Evolutionary conservation across 1,140 invertebrate species (phyloP).

Genomic region (Campoletis sonorensis): DNA sequence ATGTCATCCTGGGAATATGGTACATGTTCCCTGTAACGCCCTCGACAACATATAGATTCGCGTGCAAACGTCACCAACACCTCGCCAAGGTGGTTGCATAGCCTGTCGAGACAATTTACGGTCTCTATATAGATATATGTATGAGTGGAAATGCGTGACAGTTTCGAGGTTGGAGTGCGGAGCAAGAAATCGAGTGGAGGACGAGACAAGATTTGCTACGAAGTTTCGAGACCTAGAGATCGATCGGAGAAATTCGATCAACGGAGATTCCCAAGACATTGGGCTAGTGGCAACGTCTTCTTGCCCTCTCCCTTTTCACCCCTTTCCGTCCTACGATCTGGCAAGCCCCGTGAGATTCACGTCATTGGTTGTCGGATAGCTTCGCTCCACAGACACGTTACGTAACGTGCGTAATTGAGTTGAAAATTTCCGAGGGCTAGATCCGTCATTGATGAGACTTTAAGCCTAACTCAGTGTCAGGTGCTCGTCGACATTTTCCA

Average conservation of each 20-base stretch:
- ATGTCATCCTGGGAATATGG: not conserved
- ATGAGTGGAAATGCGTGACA: conserved; percentile 17
- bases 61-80: conserved; percentile 38
- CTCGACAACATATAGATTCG: not conserved
- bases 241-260: conserved; percentile 32
- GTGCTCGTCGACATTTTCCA: too few relatives aligned
- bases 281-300: not conserved
- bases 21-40: conserved; percentile 9
- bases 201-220: not conserved
- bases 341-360: not conserved
- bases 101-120: conserved; percentile 37
- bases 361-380: conserved; percentile 7
- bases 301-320: not conserved
- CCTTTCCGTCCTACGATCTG: not conserved
- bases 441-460: not conserved
- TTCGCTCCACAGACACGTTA: not conserved
- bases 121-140: conserved; percentile 11
- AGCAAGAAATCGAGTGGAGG: not conserved
- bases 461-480: too few relatives aligned
- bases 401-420: conserved; percentile 4
- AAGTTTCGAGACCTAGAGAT: conserved; percentile 24
- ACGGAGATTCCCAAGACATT: conserved; percentile 36
- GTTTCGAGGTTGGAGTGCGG: conserved; percentile 7
- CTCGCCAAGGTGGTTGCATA: conserved; percentile 5
- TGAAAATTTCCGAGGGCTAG: not conserved